Base-by-base conservation (phyloP, 2,888 invertebrate species). In the Blomia tropicalis region DNA sequence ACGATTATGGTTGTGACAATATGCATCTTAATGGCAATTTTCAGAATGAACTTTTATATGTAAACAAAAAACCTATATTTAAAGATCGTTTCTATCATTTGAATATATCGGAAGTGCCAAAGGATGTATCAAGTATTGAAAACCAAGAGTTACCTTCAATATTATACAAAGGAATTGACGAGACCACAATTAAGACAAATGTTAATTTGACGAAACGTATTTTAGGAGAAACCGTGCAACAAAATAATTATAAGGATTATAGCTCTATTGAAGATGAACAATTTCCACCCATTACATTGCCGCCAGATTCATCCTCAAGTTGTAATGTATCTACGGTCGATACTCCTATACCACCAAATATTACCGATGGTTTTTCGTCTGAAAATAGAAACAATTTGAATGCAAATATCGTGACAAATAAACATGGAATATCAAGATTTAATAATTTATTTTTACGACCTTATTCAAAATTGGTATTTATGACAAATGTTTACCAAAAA, bases 81-180 rank as follows among this genome's bases (percentile, higher is more conserved):
- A n/a, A n/a, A n/a, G n/a, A n/a, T n/a, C n/a, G n/a, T n/a, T 36
- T 36, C 17, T 11, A 36, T 36, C 7, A 17, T 11, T 36, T 36
- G 36, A 36, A 36, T 11, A 36, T 36, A 36, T 11, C 7, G 14
- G 51, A 47, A 7, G 51, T 25, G 7, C 11, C 7, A 47, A 36
- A 22, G 14, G 51, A 47, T 19, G 51, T 25, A 14, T 7, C 7
- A 47, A 14, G 22, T 27, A 47, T 47, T 47, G 51, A 47, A 47
- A 47, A 47, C 27, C 51, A 47, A 47, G 51, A 47, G n/a, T 11
- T 47, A 27, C 51, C 51, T 47, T 47, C 51, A 14, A 11, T 7
- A 11, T 11, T 47, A 11, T 19, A 11, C 22, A 47, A 27, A 47
- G 41, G 41, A 41, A 41, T 17, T 17, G 51, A 47, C 17, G 51